Evolutionary conservation across 2,113 vertebrate genomes (phyloP).

Genomic region (Promerops cafer): DNA sequence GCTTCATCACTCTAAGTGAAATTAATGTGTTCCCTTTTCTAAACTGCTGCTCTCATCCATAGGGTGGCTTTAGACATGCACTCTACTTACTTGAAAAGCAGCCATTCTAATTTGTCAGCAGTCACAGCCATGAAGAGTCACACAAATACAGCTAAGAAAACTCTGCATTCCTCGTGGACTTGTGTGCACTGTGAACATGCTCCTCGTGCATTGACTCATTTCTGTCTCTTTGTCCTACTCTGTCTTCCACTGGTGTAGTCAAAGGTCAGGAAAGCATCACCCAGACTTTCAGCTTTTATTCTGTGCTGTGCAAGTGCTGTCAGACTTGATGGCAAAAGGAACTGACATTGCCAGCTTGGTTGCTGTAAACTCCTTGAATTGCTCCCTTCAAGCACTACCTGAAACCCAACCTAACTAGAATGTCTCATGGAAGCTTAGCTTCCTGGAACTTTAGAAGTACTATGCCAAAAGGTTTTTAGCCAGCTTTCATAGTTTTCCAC

Average conservation of each 20-base stretch:
- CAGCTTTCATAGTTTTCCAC: neutral
- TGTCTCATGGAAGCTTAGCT: neutral
- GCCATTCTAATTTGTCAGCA: neutral
- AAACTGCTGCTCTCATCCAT: neutral
- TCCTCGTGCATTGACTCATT: neutral
- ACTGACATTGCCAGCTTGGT: neutral
- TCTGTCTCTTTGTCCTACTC: neutral
- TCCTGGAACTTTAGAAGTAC: neutral
- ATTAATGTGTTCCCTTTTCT: neutral
- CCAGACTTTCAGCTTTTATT: neutral
- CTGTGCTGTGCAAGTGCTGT: neutral
- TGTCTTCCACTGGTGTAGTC: neutral
- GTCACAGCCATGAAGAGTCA: neutral
- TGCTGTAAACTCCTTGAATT: neutral
- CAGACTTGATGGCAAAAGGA: neutral
- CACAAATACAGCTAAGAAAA: neutral
- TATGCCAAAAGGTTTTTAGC: neutral
- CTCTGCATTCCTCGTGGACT: neutral
- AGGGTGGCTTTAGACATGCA: neutral
- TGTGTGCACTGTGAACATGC: neutral
- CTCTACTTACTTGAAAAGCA: neutral
- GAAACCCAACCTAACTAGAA: neutral
- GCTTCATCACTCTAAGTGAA: neutral
- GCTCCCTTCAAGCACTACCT: neutral
- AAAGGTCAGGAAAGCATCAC: neutral